Conservation (phyloP, 2,797 vertebrate species). For the Neopelma chrysocephalum region DNA sequence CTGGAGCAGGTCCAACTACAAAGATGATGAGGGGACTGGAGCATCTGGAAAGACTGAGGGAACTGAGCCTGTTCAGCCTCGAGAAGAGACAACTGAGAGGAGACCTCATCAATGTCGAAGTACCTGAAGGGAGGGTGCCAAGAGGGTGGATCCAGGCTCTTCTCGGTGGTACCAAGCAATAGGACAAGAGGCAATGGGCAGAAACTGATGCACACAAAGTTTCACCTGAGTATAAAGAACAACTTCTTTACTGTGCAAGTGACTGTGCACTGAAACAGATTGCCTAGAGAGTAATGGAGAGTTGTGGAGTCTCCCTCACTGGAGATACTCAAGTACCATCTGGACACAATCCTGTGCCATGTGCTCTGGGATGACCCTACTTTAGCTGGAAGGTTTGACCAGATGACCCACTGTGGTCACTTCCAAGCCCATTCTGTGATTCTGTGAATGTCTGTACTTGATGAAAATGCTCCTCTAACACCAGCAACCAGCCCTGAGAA, state of each 20-base stretch:
- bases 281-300: neutral
- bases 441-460: neutral
- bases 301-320: neutral
- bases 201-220: neutral
- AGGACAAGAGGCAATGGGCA: neutral
- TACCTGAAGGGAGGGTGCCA: neutral
- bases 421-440: neutral
- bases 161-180: neutral
- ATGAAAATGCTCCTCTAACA: neutral
- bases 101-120: neutral
- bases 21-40: neutral
- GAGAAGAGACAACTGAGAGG: neutral
- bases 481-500: neutral
- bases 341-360: neutral
- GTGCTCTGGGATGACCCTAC: neutral
- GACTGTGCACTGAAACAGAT: neutral
- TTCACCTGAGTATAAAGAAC: neutral
- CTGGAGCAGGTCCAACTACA: neutral
- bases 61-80: neutral
- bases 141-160: neutral
- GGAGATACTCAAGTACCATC: neutral
- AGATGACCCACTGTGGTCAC: neutral
- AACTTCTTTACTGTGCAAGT: neutral
- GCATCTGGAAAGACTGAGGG: neutral
- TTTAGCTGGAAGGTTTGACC: neutral